Base-by-base conservation (phyloP, 2,888 invertebrate species). In the Caenorhabditis panamensis region DNA sequence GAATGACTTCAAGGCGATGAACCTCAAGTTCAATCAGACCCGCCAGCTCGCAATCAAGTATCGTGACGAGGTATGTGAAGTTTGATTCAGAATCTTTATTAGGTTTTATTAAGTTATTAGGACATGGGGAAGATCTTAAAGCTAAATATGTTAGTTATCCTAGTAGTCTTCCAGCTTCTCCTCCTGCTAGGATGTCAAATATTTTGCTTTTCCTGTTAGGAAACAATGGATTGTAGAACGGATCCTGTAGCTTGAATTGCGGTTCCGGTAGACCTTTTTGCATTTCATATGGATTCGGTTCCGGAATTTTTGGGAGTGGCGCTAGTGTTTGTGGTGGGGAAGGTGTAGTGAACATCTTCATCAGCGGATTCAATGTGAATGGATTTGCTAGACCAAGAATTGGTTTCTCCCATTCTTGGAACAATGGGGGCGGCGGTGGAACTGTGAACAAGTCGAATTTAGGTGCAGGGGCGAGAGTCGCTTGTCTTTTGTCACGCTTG, bases 171-270 rank as follows among this genome's bases (percentile, higher is more conserved):
- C 69, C 76, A 2, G 86, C 84, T 67, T 86, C 84, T 18, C 86
- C 86, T 9, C 87, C 87, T 2, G 84, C 84, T 51, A 87, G 54
- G 1, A 87, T 22, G 53, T 88, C 87, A 58, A 86, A 88, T 0
- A 88, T 28, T 81, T 88, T 88, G 31, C 84, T 86, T 72, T 82
- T 84, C 44, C 86, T 79, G 36, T 86, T 85, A 13, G 88, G 88
- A 41, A 84, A 81, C 18, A 88, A 71, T 2, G 88, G 87, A 37
- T 88, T 88, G 61, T 87, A 88, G 79, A 88, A 88, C 9, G 88
- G 88, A 54, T 88, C 88, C 61, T 88, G 86, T 16, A 88, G 36
- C 49, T 85, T 83, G 75, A 86, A 82, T 28, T 75, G 79, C 20
- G 75, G 82, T n/a, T 79, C 79, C 13, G 83, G 83, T 0, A 84